A percentile compares a stretch with the other conserved stretches of the same genome.
Evolutionary conservation across 2,113 vertebrate species (phyloP).

Genomic region (Prunella fulvescens): DNA sequence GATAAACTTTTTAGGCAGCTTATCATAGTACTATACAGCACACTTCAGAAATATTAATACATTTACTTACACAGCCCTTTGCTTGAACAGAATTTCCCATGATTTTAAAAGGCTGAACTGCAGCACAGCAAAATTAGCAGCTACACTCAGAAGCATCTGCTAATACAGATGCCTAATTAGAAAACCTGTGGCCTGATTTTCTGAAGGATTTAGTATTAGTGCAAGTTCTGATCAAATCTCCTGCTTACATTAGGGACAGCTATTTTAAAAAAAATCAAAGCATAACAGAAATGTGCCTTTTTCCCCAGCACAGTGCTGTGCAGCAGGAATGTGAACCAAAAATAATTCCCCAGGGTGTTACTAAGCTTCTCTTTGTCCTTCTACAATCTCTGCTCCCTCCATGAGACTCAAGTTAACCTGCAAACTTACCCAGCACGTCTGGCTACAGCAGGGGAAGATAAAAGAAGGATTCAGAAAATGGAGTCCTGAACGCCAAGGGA

Average conservation of each 20-base stretch:
- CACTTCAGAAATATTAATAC: not conserved
- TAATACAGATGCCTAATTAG: not conserved
- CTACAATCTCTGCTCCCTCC: not conserved
- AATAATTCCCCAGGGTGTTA: not conserved
- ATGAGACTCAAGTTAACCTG: not conserved
- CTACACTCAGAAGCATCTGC: not conserved
- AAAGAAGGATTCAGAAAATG: not conserved
- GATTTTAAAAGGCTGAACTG: not conserved
- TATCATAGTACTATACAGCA: not conserved
- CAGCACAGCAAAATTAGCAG: not conserved
- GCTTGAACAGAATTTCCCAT: not conserved
- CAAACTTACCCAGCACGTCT: not conserved
- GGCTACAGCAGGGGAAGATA: not conserved
- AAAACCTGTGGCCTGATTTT: not conserved
- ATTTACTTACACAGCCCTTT: not conserved
- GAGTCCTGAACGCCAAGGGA: not conserved
- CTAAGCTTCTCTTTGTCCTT: not conserved
- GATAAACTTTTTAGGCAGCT: not conserved
- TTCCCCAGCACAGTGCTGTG: fast-evolving
- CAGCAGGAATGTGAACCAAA: not conserved
- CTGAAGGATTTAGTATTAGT: not conserved
- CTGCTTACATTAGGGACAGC: not conserved
- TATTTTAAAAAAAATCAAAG: not conserved
- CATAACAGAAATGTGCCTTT: not conserved
- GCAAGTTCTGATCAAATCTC: not conserved